Base-by-base conservation (phyloP, 2,888 invertebrate species). In the Drosophila pegasa region DNA sequence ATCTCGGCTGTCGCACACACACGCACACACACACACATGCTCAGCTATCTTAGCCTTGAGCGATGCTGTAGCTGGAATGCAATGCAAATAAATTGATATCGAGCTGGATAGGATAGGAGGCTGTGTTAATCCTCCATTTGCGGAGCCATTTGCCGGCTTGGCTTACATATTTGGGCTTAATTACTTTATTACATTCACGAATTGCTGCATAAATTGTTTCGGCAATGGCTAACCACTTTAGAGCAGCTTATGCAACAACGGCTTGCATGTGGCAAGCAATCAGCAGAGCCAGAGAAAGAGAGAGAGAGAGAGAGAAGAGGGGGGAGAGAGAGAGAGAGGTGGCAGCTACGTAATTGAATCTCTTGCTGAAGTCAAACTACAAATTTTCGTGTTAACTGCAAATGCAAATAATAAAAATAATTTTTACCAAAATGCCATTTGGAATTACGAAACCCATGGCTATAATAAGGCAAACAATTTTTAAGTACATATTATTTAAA, bases 101-200 rank as follows among this genome's bases (percentile, higher is more conserved):
- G 56, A 27, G 12, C 3, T 25, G 16, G 27, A 18, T 41, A 25
- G 16, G 27, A 18, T 41, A 25, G 43, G 33, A 54, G 54, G 29
- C 20, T 37, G 40, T 35, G 29, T 38, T 63, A 56, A 57, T 54
- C 43, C 41, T 22, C 20, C 41, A 14, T 27, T 45, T 25, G 33
- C 47, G 14, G 16, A n/a, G 31, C 50, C 43, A 65, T 61, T 64
- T 65, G 54, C 37, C 22, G 8, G 33, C 60, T 41, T 65, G 61
- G 55, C 71, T 43, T n/a, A 57, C 65, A 76, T 72, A 64, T 68
- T 68, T 75, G 48, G 70, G 48, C 64, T 78, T 80, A 82, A 84
- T 80, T 78, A 80, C 78, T 81, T 79, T 63, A 82, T 80, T 72
- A 72, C 58, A 65, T 60, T 61, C 65, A 72, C 68, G 48, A 75